Conservation (phyloP, 1,140 invertebrate genomes). For the Chrysomallon squamiferum region DNA sequence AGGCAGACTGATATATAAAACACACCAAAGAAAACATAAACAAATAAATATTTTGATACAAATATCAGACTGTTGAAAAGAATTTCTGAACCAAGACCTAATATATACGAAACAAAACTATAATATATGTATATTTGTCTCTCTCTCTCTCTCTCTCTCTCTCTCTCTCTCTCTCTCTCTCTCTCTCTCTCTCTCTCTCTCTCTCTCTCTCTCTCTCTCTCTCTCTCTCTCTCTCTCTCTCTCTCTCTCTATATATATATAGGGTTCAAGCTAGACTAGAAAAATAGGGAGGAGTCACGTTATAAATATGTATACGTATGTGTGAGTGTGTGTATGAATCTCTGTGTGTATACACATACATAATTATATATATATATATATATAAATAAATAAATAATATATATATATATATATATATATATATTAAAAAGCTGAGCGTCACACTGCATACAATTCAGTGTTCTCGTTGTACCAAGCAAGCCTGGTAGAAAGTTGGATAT, state of each 20-base stretch:
- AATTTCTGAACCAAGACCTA: not conserved
- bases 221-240: not conserved
- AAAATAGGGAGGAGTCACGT: too few species aligned
- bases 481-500: too few species aligned
- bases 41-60: not conserved
- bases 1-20: not conserved
- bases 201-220: not conserved
- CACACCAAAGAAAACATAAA: not conserved
- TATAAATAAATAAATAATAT: too few species aligned
- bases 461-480: too few species aligned
- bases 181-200: not conserved
- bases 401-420: too few species aligned
- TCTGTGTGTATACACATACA: too few species aligned
- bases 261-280: not conserved
- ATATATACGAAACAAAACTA: not conserved
- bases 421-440: too few species aligned
- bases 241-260: not conserved
- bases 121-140: not conserved
- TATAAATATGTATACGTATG: too few species aligned
- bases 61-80: not conserved
- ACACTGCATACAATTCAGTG: too few species aligned
- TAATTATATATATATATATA: too few species aligned
- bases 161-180: not conserved
- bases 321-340: too few species aligned
- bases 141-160: not conserved